Evolutionary conservation across 1,140 invertebrate species (phyloP).

Genomic region (Octopus sinensis): DNA sequence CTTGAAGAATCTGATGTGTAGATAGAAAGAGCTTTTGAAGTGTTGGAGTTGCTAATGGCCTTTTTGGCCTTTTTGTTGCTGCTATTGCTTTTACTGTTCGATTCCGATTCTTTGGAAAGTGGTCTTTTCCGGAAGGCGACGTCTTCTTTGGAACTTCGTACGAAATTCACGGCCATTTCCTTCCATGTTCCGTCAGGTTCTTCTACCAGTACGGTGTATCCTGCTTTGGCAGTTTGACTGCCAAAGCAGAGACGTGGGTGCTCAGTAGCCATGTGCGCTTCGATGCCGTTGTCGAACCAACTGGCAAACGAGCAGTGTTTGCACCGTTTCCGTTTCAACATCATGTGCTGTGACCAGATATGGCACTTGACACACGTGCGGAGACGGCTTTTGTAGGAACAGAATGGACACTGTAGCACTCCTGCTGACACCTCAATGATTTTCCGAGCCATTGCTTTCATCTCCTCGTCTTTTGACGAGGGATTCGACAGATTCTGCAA

Average conservation of each 20-base stretch:
- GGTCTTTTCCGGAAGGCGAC: background rate
- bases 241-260: background rate
- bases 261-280: constrained; percentile 1
- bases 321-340: constrained; percentile 8
- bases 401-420: constrained; percentile 3
- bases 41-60: background rate
- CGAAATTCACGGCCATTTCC: background rate
- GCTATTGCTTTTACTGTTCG: background rate
- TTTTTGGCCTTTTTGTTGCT: background rate
- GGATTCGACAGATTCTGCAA: background rate
- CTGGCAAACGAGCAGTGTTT: constrained; percentile 8
- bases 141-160: background rate
- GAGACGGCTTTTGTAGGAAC: background rate
- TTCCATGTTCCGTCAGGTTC: constrained; percentile 12
- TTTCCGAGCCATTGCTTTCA: constrained; percentile 1
- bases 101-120: background rate
- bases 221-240: background rate
- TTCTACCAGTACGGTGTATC: constrained; percentile 8
- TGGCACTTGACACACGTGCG: constrained; percentile 9
- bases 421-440: background rate
- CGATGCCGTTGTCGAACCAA: constrained; percentile 9
- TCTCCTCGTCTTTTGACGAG: constrained; percentile 3
- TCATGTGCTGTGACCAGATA: constrained; percentile 8
- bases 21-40: background rate
- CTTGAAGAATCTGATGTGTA: background rate